Conservation (phyloP, 2,797 vertebrate species). For the Trachops cirrhosus region DNA sequence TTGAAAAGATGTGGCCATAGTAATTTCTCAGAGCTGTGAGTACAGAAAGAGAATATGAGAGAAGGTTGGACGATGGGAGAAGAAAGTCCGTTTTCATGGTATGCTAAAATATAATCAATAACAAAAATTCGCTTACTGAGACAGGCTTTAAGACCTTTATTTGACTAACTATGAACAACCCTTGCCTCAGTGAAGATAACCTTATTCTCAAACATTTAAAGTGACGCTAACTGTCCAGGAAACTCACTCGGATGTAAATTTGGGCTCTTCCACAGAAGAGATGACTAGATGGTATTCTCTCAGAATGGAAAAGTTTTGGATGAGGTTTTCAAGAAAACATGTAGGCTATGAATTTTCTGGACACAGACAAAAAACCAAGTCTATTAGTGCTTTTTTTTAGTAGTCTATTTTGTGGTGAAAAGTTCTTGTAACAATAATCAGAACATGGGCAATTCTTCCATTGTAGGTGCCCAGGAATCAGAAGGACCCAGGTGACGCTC, state of each 20-base stretch:
- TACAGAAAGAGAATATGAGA: not conserved
- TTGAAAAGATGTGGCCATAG: not conserved
- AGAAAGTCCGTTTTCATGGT: not conserved
- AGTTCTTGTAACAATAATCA: not conserved
- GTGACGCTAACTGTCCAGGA: not conserved
- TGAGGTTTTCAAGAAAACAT: slow-evolving; percentile 4
- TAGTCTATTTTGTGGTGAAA: not conserved
- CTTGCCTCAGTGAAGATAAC: not conserved
- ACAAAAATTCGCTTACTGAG: not conserved
- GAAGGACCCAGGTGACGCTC: not conserved
- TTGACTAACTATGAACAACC: not conserved
- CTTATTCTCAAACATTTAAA: not conserved
- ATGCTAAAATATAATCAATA: not conserved
- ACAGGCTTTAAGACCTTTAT: not conserved
- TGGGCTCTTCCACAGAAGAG: not conserved
- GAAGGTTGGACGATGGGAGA: not conserved
- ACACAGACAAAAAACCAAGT: not conserved
- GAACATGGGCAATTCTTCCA: not conserved
- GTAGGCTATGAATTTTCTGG: slow-evolving; percentile 13
- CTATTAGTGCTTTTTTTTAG: not conserved
- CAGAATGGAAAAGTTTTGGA: not conserved
- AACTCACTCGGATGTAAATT: not conserved
- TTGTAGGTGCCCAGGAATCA: not conserved
- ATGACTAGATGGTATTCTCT: not conserved
- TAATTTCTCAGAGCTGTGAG: not conserved